A percentile compares a stretch with the other conserved stretches of the same genome.
Evolutionary conservation across 1,140 invertebrate species (phyloP).

Genomic region (Listronotus oregonensis): DNA sequence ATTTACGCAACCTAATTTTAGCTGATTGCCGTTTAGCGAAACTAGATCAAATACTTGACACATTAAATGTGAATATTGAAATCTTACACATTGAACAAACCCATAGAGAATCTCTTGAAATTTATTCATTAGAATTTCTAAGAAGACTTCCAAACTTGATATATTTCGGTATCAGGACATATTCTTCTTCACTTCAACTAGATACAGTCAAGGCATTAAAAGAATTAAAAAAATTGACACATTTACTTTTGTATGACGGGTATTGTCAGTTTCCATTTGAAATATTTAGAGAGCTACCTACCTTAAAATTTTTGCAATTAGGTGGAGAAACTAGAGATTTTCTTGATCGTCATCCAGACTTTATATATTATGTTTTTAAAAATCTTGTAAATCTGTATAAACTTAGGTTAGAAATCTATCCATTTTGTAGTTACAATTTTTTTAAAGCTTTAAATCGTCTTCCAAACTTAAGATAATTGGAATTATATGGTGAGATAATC

Average conservation of each 20-base stretch:
- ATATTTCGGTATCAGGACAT: neutral
- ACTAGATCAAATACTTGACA: constrained; percentile 1
- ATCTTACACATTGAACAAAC: neutral
- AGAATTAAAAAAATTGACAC: neutral
- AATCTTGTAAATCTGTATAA: neutral
- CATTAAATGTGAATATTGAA: neutral
- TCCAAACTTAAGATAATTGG: neutral
- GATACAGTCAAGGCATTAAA: neutral
- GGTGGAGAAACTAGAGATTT: neutral
- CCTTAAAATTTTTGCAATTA: neutral
- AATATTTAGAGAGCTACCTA: neutral
- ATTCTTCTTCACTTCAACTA: neutral
- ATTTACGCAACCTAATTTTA: neutral
- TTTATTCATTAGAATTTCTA: neutral
- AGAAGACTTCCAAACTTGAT: neutral
- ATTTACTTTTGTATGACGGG: neutral
- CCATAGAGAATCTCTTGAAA: neutral
- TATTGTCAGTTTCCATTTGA: neutral
- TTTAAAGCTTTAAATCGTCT: neutral
- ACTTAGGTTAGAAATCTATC: neutral
- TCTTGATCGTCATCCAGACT: neutral
- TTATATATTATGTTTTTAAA: neutral
- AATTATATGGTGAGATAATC: neutral
- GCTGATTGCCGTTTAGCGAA: neutral
- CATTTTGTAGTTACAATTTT: neutral